These are phyloP conservation scores for Epizoanthus fatuus DNA, from an alignment of 92 coral and sea anemone species.

Conservation along the genomic window DNA sequence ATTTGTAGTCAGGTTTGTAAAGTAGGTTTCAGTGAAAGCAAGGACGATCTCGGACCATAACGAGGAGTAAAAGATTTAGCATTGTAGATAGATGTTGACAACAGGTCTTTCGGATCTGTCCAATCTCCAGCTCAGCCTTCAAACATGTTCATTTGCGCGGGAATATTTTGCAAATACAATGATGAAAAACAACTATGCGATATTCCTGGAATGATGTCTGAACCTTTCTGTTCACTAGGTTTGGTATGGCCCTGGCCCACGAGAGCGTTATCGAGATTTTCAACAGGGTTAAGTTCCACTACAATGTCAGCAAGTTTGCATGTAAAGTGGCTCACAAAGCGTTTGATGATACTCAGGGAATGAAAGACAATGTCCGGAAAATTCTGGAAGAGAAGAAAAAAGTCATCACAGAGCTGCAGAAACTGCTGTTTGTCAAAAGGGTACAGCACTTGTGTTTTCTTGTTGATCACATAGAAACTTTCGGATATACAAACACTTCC, in stretches of 20 bases:
- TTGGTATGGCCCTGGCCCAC: constrained; percentile 64
- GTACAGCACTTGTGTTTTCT: background rate
- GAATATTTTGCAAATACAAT: no score
- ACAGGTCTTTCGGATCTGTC: no score
- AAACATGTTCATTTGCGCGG: no score
- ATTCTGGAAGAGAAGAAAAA: constrained; percentile 37
- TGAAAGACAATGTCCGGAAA: constrained; percentile 34
- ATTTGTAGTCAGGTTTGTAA: no score
- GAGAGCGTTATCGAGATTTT: constrained; percentile 41
- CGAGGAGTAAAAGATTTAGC: no score
- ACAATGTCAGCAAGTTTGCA: constrained; percentile 45
- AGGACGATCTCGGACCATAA: no score
- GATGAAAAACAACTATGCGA: background rate
- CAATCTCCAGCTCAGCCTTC: no score
- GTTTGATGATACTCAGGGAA: constrained; percentile 15
- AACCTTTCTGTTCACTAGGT: constrained; percentile 5
- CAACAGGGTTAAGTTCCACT: constrained; percentile 58
- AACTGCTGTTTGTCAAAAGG: constrained; percentile 49
- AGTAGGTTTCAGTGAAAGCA: no score
- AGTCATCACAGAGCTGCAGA: constrained; percentile 34
- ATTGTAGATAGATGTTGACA: no score
- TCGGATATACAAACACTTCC: no score
- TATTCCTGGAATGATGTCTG: background rate
- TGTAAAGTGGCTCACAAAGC: constrained; percentile 43
- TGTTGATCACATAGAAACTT: no score